Percentiles rank a stretch among this genome's conserved stretches.
phyloP scores from a whole-genome alignment of 2,797 vertebrate genomes.

The Chaenodraco wilsoni region DNA sequence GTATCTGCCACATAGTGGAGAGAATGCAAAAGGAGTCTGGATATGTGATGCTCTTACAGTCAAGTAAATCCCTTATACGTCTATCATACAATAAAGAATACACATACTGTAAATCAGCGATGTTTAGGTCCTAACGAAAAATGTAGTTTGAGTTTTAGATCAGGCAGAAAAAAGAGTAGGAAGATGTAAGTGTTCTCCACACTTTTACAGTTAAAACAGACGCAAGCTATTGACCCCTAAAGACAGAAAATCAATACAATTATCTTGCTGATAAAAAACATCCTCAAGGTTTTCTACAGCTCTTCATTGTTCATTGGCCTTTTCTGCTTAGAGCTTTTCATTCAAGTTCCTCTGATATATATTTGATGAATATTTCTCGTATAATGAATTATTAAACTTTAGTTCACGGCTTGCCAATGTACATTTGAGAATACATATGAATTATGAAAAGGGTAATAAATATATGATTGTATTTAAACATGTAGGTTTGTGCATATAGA shows the following conservation, averaged over 20 bases:
- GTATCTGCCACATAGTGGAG: too few species aligned
- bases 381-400: slow-evolving; percentile 13
- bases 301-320: slow-evolving; percentile 3
- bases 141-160: neutral
- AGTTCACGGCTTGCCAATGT: neutral
- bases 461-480: slow-evolving; percentile 1
- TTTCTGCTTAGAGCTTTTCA: slow-evolving; percentile 33
- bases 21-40: neutral
- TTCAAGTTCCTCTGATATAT: slow-evolving; percentile 3
- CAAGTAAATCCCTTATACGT: neutral
- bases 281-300: slow-evolving; percentile 18
- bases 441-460: neutral
- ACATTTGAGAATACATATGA: neutral
- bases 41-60: neutral
- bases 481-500: too few species aligned
- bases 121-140: neutral
- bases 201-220: neutral
- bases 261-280: slow-evolving; percentile 40
- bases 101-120: neutral
- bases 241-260: slow-evolving; percentile 42
- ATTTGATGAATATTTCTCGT: slow-evolving; percentile 10
- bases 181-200: neutral
- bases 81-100: neutral
- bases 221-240: slow-evolving; percentile 9
- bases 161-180: too few species aligned